phyloP scores from a whole-genome alignment of 2,888 invertebrate genomes.

The Lomographa bimaculata region DNA sequence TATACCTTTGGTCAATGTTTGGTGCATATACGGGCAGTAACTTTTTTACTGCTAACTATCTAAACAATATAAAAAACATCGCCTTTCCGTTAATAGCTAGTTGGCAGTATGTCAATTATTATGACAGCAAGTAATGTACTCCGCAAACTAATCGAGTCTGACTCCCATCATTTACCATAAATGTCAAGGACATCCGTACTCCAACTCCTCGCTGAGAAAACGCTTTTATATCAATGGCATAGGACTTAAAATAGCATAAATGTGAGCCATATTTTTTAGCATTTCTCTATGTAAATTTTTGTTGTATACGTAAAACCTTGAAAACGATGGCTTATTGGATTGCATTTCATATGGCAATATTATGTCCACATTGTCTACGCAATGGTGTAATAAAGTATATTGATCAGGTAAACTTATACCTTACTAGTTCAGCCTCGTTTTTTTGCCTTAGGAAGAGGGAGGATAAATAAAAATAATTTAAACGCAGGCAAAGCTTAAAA shows the following conservation, averaged over 20 bases:
- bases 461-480: too few relatives aligned
- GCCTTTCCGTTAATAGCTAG: background rate
- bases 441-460: too few relatives aligned
- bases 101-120: conserved; percentile 14
- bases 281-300: conserved; percentile 4
- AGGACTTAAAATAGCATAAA: conserved; percentile 1
- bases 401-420: too few relatives aligned
- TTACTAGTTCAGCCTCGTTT: too few relatives aligned
- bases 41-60: background rate
- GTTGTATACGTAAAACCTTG: conserved; percentile 9
- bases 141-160: conserved; percentile 16
- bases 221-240: conserved; percentile 1
- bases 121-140: conserved; percentile 14
- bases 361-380: too few relatives aligned
- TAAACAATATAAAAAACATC: background rate
- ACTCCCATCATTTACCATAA: conserved; percentile 24
- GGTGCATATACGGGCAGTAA: too few relatives aligned
- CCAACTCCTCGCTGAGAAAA: background rate
- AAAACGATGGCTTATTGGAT: conserved; percentile 5
- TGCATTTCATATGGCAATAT: conserved; percentile 3
- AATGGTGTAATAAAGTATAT: too few relatives aligned
- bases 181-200: conserved; percentile 19
- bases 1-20: too few relatives aligned
- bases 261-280: too few relatives aligned
- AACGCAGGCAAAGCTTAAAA: too few relatives aligned